phyloP scores from a whole-genome alignment of 2,888 invertebrate genomes.

The Allolobophora icterica region DNA sequence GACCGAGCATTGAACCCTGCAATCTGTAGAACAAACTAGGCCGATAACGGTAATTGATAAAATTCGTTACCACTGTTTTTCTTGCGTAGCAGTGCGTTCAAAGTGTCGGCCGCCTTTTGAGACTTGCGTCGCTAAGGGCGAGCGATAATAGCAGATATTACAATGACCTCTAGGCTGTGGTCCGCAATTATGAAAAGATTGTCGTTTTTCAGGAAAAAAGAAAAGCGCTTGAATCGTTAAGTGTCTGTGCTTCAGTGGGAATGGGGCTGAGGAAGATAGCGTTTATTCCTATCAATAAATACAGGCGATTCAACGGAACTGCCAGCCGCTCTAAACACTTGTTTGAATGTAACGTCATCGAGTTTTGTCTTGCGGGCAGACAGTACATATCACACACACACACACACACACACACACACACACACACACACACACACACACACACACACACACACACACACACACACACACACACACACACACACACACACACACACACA shows the following conservation, averaged over 20 bases:
- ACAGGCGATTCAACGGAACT: not conserved
- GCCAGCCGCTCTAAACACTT: not conserved
- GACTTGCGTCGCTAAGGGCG: not conserved
- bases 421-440: no score
- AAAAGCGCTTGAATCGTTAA: not conserved
- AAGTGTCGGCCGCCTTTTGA: not conserved
- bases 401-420: no score
- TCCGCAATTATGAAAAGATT: not conserved
- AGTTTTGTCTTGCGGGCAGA: not conserved
- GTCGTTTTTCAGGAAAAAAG: not conserved
- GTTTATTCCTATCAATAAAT: not conserved
- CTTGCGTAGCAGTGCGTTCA: not conserved
- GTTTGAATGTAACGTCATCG: not conserved
- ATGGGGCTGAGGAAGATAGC: not conserved
- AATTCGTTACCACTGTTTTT: not conserved
- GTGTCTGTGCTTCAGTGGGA: not conserved
- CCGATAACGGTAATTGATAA: constrained; percentile 17
- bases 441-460: no score
- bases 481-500: no score
- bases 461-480: no score
- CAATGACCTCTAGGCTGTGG: not conserved
- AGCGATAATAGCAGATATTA: not conserved
- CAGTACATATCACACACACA: no score
- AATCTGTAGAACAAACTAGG: not conserved
- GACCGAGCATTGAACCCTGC: not conserved